Conservation (phyloP, 2,888 invertebrate species). For the Dioctria rufipes region DNA sequence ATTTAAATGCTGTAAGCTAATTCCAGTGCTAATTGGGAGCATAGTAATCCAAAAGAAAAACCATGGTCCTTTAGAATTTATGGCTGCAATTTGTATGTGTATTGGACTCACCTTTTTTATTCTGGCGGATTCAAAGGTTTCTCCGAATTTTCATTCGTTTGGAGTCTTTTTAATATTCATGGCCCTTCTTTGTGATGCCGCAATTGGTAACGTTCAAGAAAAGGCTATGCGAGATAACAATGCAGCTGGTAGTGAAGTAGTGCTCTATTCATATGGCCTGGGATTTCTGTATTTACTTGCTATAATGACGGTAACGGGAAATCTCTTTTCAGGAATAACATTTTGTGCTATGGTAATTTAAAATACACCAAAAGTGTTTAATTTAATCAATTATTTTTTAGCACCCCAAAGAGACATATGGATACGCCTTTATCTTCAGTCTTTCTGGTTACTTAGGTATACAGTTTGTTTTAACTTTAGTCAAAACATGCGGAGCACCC, state of each 20-base stretch:
- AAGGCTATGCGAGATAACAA: conserved; percentile 90
- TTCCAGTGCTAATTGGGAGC: conserved; percentile 95
- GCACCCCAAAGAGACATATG: conserved; percentile 83
- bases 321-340: conserved; percentile 80
- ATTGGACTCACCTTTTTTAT: conserved; percentile 92
- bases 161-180: conserved; percentile 85
- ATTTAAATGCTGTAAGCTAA: conserved; percentile 97
- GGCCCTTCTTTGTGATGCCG: conserved; percentile 93
- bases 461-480: conserved; percentile 92
- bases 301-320: conserved; percentile 81
- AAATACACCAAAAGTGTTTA: conserved; percentile 56
- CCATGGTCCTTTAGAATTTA: conserved; percentile 87
- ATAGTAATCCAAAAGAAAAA: conserved; percentile 92
- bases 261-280: conserved; percentile 91
- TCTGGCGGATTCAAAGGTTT: conserved; percentile 82
- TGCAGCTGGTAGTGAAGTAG: conserved; percentile 92
- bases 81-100: conserved; percentile 90
- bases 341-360: conserved; percentile 83
- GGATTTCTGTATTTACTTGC: conserved; percentile 87
- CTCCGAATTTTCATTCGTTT: conserved; percentile 80
- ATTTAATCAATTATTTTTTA: conserved; percentile 70
- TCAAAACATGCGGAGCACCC: conserved; percentile 91
- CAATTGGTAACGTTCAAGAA: conserved; percentile 97
- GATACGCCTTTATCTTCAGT: conserved; percentile 89
- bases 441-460: conserved; percentile 93